phyloP scores from a whole-genome alignment of 1,140 invertebrate species.

The Oreohelix idahoensis region DNA sequence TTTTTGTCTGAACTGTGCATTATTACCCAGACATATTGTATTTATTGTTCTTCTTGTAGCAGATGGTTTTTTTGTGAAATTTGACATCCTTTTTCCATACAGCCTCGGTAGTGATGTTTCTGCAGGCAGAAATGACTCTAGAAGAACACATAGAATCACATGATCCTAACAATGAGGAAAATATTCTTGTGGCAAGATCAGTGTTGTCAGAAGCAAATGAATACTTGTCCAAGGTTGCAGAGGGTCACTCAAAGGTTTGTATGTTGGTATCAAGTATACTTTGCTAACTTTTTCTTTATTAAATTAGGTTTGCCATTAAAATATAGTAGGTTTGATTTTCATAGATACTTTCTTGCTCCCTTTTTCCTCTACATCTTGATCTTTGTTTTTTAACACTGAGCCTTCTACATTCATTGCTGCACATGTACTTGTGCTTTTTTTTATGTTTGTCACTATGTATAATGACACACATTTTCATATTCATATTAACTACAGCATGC shows the following conservation, averaged over 20 bases:
- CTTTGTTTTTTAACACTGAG: no score
- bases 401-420: no score
- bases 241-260: constrained; percentile 25
- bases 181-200: constrained; percentile 24
- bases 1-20: neutral
- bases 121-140: constrained; percentile 31
- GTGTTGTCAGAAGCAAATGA: constrained; percentile 23
- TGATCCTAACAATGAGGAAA: constrained; percentile 34
- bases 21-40: neutral
- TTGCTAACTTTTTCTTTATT: no score
- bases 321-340: neutral
- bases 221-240: neutral
- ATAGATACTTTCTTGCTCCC: no score
- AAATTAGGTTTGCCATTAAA: neutral
- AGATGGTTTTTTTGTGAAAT: neutral
- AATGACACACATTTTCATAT: no score
- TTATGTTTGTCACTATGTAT: no score
- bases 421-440: no score
- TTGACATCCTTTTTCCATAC: neutral
- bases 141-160: constrained; percentile 35
- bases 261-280: neutral
- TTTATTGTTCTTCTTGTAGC: no score
- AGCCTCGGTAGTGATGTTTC: constrained; percentile 18
- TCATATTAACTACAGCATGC: no score
- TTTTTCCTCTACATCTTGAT: no score